phyloP scores from a whole-genome alignment of 2,888 invertebrate genomes.

The Drosophila stalkeri region DNA sequence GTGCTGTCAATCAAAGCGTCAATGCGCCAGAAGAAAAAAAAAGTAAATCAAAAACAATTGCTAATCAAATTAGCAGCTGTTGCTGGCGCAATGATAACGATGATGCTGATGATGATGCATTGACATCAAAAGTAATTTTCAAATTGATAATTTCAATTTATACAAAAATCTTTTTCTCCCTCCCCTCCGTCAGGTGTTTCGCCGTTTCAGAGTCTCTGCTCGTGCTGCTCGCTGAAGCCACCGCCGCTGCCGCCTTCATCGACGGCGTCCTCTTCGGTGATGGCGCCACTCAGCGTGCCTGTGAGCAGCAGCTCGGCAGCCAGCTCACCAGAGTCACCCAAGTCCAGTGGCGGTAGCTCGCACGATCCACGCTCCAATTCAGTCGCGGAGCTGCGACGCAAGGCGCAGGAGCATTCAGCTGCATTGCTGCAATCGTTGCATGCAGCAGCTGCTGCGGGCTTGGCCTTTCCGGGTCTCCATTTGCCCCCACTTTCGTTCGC shows the following conservation, averaged over 20 bases:
- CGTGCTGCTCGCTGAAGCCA: constrained; percentile 91
- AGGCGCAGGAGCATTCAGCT: constrained; percentile 97
- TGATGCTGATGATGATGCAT: constrained; percentile 26
- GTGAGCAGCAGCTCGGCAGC: constrained; percentile 81
- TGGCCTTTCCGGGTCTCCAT: constrained; percentile 86
- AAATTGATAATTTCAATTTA: constrained; percentile 27
- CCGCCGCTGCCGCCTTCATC: constrained; percentile 76
- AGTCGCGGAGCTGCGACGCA: constrained; percentile 95
- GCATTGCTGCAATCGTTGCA: constrained; percentile 92
- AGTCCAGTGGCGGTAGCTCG: constrained; percentile 79
- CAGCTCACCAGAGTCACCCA: constrained; percentile 83
- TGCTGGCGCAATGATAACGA: constrained; percentile 6
- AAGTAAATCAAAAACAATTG: constrained; percentile 50
- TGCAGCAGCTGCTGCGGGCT: constrained; percentile 85
- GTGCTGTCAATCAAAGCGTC: constrained; percentile 72
- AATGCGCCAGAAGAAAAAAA: background rate
- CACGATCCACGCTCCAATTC: constrained; percentile 92
- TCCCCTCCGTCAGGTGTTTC: constrained; percentile 74
- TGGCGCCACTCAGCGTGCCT: constrained; percentile 81
- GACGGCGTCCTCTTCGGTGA: constrained; percentile 47
- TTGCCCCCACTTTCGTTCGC: constrained; percentile 85
- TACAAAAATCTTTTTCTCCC: constrained; percentile 1
- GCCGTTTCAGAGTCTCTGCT: constrained; percentile 92
- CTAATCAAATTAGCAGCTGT: constrained; percentile 66
- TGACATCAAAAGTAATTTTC: constrained; percentile 26